phyloP scores from a whole-genome alignment of 2,113 vertebrate species.

The Numenius arquata region DNA sequence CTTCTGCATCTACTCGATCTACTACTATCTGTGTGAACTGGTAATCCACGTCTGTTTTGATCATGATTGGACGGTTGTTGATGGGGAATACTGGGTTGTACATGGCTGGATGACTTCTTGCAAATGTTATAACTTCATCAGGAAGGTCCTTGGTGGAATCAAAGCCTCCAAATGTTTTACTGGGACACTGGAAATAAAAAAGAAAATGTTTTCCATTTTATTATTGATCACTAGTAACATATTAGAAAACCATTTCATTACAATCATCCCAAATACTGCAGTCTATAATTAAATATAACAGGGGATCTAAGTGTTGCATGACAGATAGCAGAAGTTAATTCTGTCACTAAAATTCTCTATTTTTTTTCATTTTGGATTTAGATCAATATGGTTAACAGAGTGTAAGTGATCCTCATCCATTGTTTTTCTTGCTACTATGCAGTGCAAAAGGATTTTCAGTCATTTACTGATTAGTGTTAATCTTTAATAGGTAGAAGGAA shows the following conservation, averaged over 20 bases:
- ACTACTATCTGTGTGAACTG: conserved; percentile 98
- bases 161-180: conserved; percentile 97
- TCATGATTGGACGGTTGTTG: conserved; percentile 92
- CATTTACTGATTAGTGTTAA: background rate
- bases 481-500: background rate
- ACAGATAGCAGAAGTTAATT: background rate
- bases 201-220: background rate
- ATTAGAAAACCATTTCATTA: background rate
- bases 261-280: background rate
- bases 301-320: background rate
- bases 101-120: conserved; percentile 96
- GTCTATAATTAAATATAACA: background rate
- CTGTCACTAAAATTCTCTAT: background rate
- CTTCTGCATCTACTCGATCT: conserved; percentile 95
- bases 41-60: conserved; percentile 96
- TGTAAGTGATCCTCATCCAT: background rate
- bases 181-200: conserved; percentile 85
- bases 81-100: conserved; percentile 92
- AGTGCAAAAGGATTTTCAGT: background rate
- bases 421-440: background rate
- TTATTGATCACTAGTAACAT: background rate
- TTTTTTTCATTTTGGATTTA: background rate
- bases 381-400: background rate
- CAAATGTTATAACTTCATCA: conserved; percentile 97
- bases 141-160: conserved; percentile 97